Conservation (phyloP, 2,797 vertebrate genomes). For the Pseudopleuronectes americanus region DNA sequence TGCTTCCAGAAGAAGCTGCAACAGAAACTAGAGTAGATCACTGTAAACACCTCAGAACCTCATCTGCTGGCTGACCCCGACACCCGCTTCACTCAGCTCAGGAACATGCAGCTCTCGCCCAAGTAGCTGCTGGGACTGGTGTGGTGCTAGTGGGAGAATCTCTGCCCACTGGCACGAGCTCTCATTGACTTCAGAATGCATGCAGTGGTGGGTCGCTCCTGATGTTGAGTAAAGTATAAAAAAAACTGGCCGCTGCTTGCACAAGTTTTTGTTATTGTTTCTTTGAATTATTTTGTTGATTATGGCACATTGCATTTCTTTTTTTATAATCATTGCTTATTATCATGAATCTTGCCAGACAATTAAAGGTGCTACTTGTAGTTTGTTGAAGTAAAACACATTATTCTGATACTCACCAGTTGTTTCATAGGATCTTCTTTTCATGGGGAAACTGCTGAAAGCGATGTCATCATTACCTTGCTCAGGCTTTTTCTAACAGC, state of each 20-base stretch:
- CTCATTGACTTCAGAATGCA: conserved; percentile 54
- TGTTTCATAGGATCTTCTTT: conserved; percentile 1
- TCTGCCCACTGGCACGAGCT: conserved; percentile 20
- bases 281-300: conserved; percentile 50
- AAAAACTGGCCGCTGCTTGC: conserved; percentile 50
- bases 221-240: conserved; percentile 36
- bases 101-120: conserved; percentile 65
- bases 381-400: conserved; percentile 37
- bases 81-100: conserved; percentile 59
- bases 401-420: conserved; percentile 11
- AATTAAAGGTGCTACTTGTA: conserved; percentile 59
- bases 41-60: conserved; percentile 48
- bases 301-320: conserved; percentile 50
- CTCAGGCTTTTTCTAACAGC: neutral
- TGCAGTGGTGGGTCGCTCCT: conserved; percentile 58
- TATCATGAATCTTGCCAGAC: conserved; percentile 18
- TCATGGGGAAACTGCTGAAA: conserved; percentile 1
- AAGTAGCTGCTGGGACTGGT: conserved; percentile 25
- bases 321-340: conserved; percentile 31
- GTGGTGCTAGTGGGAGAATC: conserved; percentile 19
- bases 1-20: conserved; percentile 96
- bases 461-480: neutral
- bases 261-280: conserved; percentile 28
- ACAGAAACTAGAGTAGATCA: conserved; percentile 91
- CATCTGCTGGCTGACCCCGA: conserved; percentile 56